These are phyloP conservation scores for Mareca strepera DNA, from an alignment of 2,797 vertebrate species.

Conservation along the genomic window DNA sequence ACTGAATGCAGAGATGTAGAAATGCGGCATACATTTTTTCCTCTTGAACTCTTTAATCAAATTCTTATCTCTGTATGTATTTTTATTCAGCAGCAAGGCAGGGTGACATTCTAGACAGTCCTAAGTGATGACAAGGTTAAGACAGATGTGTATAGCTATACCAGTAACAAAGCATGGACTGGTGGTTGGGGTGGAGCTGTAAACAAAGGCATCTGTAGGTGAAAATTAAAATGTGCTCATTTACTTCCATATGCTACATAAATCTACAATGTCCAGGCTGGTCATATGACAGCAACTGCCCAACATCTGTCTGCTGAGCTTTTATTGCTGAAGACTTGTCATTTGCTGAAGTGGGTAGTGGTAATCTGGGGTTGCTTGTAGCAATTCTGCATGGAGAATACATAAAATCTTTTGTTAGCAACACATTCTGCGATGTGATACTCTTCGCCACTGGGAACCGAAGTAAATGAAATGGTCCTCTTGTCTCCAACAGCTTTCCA, in stretches of 20 bases:
- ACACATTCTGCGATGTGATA: accelerated
- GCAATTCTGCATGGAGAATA: accelerated
- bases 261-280: background rate
- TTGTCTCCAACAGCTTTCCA: background rate
- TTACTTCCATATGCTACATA: background rate
- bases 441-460: background rate
- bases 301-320: background rate
- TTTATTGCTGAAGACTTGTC: background rate
- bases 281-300: background rate
- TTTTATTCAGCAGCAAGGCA: background rate
- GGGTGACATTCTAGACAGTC: background rate
- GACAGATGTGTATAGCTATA: background rate
- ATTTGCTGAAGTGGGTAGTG: background rate
- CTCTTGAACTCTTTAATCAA: background rate
- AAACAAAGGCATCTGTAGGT: background rate
- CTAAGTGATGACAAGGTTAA: background rate
- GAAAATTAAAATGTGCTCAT: background rate
- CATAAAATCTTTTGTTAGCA: background rate
- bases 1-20: background rate
- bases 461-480: background rate
- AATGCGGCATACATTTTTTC: background rate
- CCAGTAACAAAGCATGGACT: background rate
- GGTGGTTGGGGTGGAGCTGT: background rate
- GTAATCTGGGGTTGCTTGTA: background rate
- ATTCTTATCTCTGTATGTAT: background rate